Evolutionary conservation across 2,797 vertebrate genomes (phyloP).

Genomic region (Phalanger gymnotis): DNA sequence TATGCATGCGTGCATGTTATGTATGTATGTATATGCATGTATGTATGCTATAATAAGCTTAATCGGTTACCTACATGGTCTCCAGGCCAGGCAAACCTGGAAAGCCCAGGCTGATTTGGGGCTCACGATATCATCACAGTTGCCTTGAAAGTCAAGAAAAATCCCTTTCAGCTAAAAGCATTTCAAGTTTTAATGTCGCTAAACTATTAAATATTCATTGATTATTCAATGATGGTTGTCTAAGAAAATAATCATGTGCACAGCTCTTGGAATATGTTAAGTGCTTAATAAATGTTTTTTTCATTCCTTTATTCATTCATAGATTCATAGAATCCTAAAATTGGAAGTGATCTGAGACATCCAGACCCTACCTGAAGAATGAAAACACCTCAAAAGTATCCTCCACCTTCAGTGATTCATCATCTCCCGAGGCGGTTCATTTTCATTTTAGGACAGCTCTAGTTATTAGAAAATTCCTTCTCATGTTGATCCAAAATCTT

Average conservation of each 20-base stretch:
- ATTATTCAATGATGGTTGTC: constrained; percentile 14
- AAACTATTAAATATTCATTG: neutral
- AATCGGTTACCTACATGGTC: neutral
- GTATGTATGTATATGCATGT: neutral
- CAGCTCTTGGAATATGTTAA: neutral
- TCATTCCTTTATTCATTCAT: neutral
- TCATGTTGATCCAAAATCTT: neutral
- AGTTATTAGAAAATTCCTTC: neutral
- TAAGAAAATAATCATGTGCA: constrained; percentile 16
- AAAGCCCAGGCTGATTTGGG: neutral
- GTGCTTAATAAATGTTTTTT: neutral
- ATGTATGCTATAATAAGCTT: neutral
- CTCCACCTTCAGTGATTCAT: neutral
- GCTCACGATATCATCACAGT: neutral
- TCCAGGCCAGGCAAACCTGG: constrained; percentile 19
- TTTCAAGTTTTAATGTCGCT: constrained; percentile 28
- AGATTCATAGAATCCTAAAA: neutral
- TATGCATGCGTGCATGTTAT: too few species aligned
- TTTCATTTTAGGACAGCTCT: neutral
- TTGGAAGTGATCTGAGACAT: neutral
- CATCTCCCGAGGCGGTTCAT: neutral
- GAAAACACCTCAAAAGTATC: neutral
- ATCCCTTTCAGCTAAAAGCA: constrained; percentile 2
- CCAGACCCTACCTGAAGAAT: neutral
- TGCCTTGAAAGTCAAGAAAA: neutral